Percentiles rank a stretch among this genome's conserved stretches.
Evolutionary conservation across 1,140 invertebrate species (phyloP).

Genomic region (Melanaphis sacchari): DNA sequence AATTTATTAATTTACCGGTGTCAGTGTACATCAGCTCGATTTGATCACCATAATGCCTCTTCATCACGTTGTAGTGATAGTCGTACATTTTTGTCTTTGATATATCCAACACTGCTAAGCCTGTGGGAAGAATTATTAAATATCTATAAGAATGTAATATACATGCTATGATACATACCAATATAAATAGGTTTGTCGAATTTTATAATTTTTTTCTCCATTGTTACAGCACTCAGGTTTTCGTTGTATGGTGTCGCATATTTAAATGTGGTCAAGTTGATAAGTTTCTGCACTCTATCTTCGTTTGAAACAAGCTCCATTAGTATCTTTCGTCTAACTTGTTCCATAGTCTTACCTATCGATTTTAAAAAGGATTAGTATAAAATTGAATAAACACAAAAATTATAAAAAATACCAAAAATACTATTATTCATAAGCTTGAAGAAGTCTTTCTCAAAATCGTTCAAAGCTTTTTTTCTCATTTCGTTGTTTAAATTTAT

Average conservation of each 20-base stretch:
- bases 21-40: background rate
- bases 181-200: background rate
- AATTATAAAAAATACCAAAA: background rate
- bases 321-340: too few species aligned
- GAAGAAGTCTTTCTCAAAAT: slow-evolving; percentile 11
- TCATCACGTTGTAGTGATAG: background rate
- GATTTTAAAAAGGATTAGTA: background rate
- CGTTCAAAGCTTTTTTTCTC: background rate
- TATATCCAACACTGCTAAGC: too few species aligned
- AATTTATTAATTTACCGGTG: too few species aligned
- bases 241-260: background rate
- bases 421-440: background rate
- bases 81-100: background rate
- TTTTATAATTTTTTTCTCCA: slow-evolving; percentile 12
- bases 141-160: too few species aligned
- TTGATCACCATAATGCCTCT: background rate
- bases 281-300: background rate
- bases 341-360: background rate
- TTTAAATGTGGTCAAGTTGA: background rate
- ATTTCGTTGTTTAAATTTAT: background rate
- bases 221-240: background rate
- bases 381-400: too few species aligned
- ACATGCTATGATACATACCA: too few species aligned
- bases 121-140: background rate
- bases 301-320: background rate